Evolutionary conservation across 2,113 vertebrate species (phyloP).

Genomic region (Protomyctophum bolini): DNA sequence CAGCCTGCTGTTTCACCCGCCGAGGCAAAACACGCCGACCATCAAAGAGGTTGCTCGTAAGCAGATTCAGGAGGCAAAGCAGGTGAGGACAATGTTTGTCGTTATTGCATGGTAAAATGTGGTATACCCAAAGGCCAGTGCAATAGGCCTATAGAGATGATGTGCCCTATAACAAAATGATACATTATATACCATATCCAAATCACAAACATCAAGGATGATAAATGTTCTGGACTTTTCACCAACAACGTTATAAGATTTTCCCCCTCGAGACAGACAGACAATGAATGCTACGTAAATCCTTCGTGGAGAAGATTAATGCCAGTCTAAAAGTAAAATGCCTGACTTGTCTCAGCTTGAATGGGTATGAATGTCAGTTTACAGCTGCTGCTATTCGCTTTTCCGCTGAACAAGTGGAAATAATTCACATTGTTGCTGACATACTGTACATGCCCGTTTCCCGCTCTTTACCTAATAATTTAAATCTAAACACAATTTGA

Average conservation of each 20-base stretch:
- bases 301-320: background rate
- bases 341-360: conserved; percentile 37
- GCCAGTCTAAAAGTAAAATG: background rate
- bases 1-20: conserved; percentile 90
- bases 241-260: no score
- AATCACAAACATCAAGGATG: background rate
- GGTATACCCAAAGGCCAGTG: background rate
- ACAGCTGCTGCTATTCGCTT: background rate
- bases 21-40: conserved; percentile 84
- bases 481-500: no score
- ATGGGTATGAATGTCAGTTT: background rate
- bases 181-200: background rate
- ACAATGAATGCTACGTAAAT: no score
- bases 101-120: no score
- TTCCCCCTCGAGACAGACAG: background rate
- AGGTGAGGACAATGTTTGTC: conserved; percentile 79
- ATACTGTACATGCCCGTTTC: no score
- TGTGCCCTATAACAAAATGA: background rate
- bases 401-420: background rate
- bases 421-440: no score
- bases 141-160: background rate
- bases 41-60: conserved; percentile 91
- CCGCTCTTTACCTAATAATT: no score
- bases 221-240: no score
- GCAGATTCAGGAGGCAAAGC: conserved; percentile 86